phyloP scores from a whole-genome alignment of 2,797 vertebrate species.

The Lithobates sylvaticus region DNA sequence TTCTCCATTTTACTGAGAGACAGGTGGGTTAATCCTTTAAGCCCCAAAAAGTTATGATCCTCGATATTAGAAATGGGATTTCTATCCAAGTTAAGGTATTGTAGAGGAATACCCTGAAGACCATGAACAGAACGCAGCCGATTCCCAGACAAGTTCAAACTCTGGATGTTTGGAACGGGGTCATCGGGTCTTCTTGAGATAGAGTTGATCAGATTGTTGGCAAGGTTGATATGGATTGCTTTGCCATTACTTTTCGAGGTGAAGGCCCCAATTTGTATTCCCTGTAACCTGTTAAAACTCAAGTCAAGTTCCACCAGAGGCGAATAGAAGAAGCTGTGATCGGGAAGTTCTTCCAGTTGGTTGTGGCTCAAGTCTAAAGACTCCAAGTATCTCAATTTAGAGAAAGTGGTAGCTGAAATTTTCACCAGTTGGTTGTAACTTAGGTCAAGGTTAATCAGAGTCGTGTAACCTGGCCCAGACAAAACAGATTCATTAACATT shows the following conservation, averaged over 20 bases:
- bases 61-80: slow-evolving; percentile 82
- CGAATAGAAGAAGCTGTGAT: slow-evolving; percentile 85
- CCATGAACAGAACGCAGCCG: slow-evolving; percentile 77
- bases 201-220: slow-evolving; percentile 82
- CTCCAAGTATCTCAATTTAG: slow-evolving; percentile 93
- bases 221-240: slow-evolving; percentile 87
- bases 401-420: slow-evolving; percentile 84
- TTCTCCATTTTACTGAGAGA: slow-evolving; percentile 83
- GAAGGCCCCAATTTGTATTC: slow-evolving; percentile 83
- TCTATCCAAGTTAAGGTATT: slow-evolving; percentile 88
- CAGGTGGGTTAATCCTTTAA: slow-evolving; percentile 87
- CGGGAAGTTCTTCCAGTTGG: slow-evolving; percentile 79
- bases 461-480: slow-evolving; percentile 93
- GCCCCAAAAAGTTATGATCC: slow-evolving; percentile 79
- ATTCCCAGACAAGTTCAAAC: slow-evolving; percentile 89
- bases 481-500: slow-evolving; percentile 87
- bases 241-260: slow-evolving; percentile 82
- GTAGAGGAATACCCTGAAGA: slow-evolving; percentile 83
- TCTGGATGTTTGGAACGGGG: slow-evolving; percentile 82
- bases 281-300: slow-evolving; percentile 87
- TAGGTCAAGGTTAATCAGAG: slow-evolving; percentile 89
- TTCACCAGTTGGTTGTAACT: slow-evolving; percentile 88
- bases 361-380: slow-evolving; percentile 94
- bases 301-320: slow-evolving; percentile 90
- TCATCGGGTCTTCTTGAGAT: slow-evolving; percentile 69